These are phyloP conservation scores for Cottoperca gobio DNA, from an alignment of 2,797 vertebrate species.

Conservation along the genomic window DNA sequence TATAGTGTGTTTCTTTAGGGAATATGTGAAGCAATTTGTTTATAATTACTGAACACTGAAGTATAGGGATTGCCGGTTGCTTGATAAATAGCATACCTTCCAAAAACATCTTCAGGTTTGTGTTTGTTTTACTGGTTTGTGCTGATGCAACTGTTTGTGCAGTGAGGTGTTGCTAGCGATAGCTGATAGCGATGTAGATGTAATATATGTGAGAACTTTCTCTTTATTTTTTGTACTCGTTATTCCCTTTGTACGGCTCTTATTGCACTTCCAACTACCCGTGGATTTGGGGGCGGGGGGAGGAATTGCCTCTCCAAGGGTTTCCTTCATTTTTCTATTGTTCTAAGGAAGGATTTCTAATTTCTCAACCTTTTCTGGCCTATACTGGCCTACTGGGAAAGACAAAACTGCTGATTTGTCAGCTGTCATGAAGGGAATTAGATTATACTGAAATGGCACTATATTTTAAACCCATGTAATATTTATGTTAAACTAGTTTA, in stretches of 20 bases:
- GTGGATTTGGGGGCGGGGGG: not conserved
- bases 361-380: not conserved
- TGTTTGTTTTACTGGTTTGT: slow-evolving; percentile 14
- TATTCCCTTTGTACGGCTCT: slow-evolving; percentile 2
- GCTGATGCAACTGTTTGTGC: slow-evolving; percentile 29
- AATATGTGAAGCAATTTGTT: slow-evolving; percentile 57
- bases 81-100: slow-evolving; percentile 50
- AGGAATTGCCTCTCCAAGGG: not conserved
- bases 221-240: not conserved
- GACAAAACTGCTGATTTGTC: not conserved
- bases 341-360: not conserved
- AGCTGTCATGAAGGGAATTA: not conserved
- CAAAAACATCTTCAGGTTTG: slow-evolving; percentile 30
- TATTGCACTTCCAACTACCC: not conserved
- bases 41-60: slow-evolving; percentile 57
- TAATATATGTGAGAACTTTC: slow-evolving; percentile 9
- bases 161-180: slow-evolving; percentile 32
- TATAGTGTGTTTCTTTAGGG: slow-evolving; percentile 38
- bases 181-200: not conserved
- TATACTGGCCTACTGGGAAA: not conserved
- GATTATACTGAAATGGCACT: not conserved
- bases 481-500: not conserved
- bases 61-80: slow-evolving; percentile 41
- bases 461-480: not conserved
- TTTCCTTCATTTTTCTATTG: not conserved